Percentiles rank a stretch among this genome's conserved stretches.
phyloP scores from a whole-genome alignment of 2,113 vertebrate species.

The Butorides virescens region DNA sequence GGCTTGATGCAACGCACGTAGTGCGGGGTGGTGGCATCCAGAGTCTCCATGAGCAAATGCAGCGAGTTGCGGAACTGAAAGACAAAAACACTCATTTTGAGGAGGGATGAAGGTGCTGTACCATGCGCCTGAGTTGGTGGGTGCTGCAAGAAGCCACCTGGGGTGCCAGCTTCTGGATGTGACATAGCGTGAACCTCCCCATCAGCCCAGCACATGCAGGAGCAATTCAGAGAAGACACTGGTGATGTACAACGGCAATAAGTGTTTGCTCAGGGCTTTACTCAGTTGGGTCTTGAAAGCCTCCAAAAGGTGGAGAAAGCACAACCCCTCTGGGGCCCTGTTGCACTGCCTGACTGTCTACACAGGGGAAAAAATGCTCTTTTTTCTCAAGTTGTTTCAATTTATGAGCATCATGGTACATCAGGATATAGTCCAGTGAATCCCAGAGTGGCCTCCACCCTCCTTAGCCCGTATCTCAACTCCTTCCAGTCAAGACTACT shows the following conservation, averaged over 20 bases:
- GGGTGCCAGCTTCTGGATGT: not conserved
- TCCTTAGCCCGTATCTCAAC: not conserved
- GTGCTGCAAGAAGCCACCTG: not conserved
- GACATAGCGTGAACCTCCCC: accelerated
- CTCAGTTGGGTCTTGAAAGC: accelerated
- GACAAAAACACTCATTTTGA: not conserved
- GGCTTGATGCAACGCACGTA: slow-evolving; percentile 98
- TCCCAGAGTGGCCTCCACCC: not conserved
- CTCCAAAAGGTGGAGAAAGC: not conserved
- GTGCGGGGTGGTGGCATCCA: slow-evolving; percentile 93
- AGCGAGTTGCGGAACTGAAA: slow-evolving; percentile 91
- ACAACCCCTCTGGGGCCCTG: not conserved
- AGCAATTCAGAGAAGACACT: not conserved
- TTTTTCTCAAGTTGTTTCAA: not conserved
- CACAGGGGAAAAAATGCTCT: accelerated
- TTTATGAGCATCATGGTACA: not conserved
- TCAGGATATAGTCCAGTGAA: not conserved
- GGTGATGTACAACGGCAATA: not conserved
- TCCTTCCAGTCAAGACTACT: not conserved
- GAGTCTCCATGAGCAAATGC: slow-evolving; percentile 92
- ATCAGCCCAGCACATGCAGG: accelerated
- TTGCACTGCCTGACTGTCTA: not conserved
- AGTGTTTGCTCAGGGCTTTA: accelerated
- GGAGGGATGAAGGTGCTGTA: not conserved
- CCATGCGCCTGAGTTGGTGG: not conserved